Conservation (phyloP, 2,888 invertebrate species). For the Dolomedes plantarius region DNA sequence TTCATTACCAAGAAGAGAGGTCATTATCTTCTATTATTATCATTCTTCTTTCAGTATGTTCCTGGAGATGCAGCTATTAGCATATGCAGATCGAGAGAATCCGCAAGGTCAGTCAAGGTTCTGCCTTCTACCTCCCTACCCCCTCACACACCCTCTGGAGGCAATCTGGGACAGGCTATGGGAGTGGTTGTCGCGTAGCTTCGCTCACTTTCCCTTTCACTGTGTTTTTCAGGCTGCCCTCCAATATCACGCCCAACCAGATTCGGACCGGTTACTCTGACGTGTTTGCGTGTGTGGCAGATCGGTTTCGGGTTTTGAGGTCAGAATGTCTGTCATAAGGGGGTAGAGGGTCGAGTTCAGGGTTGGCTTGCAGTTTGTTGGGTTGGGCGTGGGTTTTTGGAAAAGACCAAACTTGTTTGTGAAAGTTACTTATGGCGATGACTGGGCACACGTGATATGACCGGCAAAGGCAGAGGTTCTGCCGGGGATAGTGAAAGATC, state of each 20-base stretch:
- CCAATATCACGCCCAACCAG: background rate
- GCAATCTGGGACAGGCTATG: slow-evolving; percentile 1
- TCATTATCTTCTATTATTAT: background rate
- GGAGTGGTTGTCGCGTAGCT: background rate
- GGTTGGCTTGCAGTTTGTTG: slow-evolving; percentile 1
- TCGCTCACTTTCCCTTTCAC: slow-evolving; percentile 5
- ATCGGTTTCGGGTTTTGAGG: slow-evolving; percentile 18
- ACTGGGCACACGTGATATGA: background rate
- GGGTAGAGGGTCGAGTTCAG: slow-evolving; percentile 27
- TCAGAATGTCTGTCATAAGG: slow-evolving; percentile 19
- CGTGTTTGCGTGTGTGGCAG: slow-evolving; percentile 10
- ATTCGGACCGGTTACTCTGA: background rate
- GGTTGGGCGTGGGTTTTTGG: slow-evolving; percentile 17
- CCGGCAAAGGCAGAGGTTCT: too few species aligned
- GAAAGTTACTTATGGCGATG: background rate
- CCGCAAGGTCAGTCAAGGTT: slow-evolving; percentile 7
- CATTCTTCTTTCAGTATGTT: background rate
- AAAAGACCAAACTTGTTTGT: background rate
- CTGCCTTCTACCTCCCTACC: background rate
- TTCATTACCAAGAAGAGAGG: background rate
- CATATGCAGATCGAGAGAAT: background rate
- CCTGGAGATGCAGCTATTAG: background rate
- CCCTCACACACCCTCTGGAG: background rate
- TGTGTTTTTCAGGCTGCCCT: background rate
- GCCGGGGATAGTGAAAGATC: too few species aligned